Evolutionary conservation across 2,888 invertebrate genomes (phyloP), one percentile per base, ranked within the genome.

Genomic region (Oscheius sp.): DNA sequence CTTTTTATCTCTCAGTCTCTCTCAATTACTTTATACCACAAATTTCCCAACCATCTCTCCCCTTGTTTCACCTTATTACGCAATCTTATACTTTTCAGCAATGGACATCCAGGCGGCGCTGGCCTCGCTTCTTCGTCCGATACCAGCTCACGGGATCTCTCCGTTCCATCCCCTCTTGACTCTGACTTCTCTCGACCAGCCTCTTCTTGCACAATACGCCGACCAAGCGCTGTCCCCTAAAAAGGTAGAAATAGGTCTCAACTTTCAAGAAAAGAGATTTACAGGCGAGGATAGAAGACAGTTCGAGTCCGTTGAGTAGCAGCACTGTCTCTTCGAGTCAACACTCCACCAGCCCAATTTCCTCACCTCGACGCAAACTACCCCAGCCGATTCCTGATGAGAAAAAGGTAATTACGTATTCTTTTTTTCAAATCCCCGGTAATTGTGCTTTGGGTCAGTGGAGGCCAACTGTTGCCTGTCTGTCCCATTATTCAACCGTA

Each of bases 371-470:
- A 4, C 60, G 85, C 11, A 86, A 86, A 63, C 76, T 76, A 63
- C 80, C 85, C n/a, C 76, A 74, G 59, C 82, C 85, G 53, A 84
- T 85, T 70, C 86, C 86, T 2, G 80, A 79, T 33, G 86, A 86
- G 66, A 86, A 84, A 60, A 86, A 86, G 79, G 86, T 84, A 51
- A 21, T 51, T 21, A 5, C 68, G 32, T 21, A 13, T n/a, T 65
- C 51, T 51, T 51, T 65, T 53, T 65, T 65, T 50, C 50, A 50
- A 65, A 48, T 48, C 48, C 51, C 65, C 11, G 50, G 29, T 29
- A 37, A 60, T 60, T 60, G 50, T 65, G 21, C 48, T 55, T 42
- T 53, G 53, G 68, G 68, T 68, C 68, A 68, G 21, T 21, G 51
- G 50, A 9, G 68, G 55, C 68, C 68, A 68, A 68, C 68, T 68